A percentile compares a stretch with the other conserved stretches of the same genome.
These are phyloP conservation scores for Drosophila fungiperda DNA, from an alignment of 2,888 invertebrate species.

Conservation along the genomic window DNA sequence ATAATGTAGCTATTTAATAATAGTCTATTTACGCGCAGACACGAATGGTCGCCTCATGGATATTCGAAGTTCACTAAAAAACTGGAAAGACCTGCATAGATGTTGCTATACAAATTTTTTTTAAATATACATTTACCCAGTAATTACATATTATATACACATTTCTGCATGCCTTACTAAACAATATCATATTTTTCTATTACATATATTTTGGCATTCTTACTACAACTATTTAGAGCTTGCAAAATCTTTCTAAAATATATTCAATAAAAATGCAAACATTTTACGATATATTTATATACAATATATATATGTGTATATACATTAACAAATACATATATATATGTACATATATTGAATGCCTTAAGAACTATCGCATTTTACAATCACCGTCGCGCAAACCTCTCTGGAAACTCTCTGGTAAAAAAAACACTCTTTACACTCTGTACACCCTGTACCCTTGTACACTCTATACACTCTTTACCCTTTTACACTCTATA, in stretches of 20 bases:
- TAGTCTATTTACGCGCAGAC: neutral
- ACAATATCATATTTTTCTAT: constrained; percentile 58
- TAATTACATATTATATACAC: constrained; percentile 14
- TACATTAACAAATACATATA: constrained; percentile 19
- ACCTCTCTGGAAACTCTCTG: constrained; percentile 49
- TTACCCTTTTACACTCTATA: constrained; percentile 18
- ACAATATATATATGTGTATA: constrained; percentile 17
- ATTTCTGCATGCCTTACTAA: constrained; percentile 64
- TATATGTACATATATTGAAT: constrained; percentile 33
- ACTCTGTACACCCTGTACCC: constrained; percentile 19
- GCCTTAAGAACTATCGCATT: constrained; percentile 57
- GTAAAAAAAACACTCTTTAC: constrained; percentile 26
- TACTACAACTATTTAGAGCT: constrained; percentile 55
- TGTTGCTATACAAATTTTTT: constrained; percentile 6
- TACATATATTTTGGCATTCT: constrained; percentile 58
- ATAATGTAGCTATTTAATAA: neutral
- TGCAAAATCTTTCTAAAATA: constrained; percentile 46
- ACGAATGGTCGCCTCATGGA: constrained; percentile 17
- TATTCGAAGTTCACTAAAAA: constrained; percentile 10
- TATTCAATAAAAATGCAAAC: constrained; percentile 35
- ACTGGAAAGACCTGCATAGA: constrained; percentile 10
- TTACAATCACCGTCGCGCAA: constrained; percentile 55
- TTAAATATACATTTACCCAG: constrained; percentile 15
- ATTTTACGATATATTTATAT: constrained; percentile 28
- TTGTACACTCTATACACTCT: constrained; percentile 11